A percentile compares a stretch with the other conserved stretches of the same genome.
phyloP scores from a whole-genome alignment of 2,113 vertebrate genomes.

The western clawed frog (Xenopus tropicalis) region UCB_Xtro_10.0 CM004449.2:127854501-127855000 shows the following conservation, averaged over 20 bases:
- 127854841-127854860: conserved; percentile 22
- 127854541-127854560: conserved; percentile 46
- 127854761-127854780: background rate
- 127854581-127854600: conserved; percentile 44
- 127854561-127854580: conserved; percentile 42
- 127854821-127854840: conserved; percentile 9
- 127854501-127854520: conserved; percentile 48
- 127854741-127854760: conserved; percentile 33
- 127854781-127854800: conserved; percentile 21
- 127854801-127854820: conserved; percentile 11
- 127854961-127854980: conserved; percentile 51
- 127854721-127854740: conserved; percentile 26
- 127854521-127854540: conserved; percentile 48
- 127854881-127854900: conserved; percentile 49
- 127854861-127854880: conserved; percentile 32
- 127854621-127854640: conserved; percentile 47
- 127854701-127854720: conserved; percentile 35
- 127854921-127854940: conserved; percentile 57
- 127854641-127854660: conserved; percentile 44
- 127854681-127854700: conserved; percentile 46
- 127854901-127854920: conserved; percentile 58
- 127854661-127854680: conserved; percentile 43
- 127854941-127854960: conserved; percentile 60
- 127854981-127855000: conserved; percentile 36
- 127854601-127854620: conserved; percentile 50